Conservation (phyloP, 2,797 vertebrate species). For the Acanthiza pusilla region DNA sequence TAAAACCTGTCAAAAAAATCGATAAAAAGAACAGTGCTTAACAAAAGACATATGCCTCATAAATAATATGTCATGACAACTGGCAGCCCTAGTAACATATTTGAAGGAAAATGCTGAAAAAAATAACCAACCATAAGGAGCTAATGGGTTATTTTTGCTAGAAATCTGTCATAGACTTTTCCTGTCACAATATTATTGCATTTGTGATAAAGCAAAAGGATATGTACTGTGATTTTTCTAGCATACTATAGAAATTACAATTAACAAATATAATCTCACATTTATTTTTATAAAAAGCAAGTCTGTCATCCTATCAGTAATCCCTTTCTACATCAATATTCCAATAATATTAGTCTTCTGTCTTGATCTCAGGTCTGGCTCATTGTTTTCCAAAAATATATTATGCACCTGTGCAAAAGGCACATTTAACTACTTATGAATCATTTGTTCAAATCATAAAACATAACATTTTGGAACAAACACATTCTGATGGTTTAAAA, state of each 20-base stretch:
- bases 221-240: neutral
- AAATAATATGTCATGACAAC: slow-evolving; percentile 46
- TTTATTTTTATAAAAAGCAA: neutral
- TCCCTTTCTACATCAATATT: neutral
- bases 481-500: neutral
- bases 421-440: neutral
- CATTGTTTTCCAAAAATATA: neutral
- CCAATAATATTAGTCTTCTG: neutral
- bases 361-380: neutral
- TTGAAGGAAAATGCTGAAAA: slow-evolving; percentile 22
- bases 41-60: slow-evolving; percentile 54
- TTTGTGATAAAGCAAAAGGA: slow-evolving; percentile 6
- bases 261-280: neutral
- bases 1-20: slow-evolving; percentile 45
- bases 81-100: slow-evolving; percentile 3
- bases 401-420: neutral
- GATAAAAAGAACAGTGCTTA: slow-evolving; percentile 42
- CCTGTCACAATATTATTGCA: slow-evolving; percentile 53
- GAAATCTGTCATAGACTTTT: neutral
- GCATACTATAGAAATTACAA: neutral
- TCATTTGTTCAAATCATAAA: neutral
- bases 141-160: slow-evolving; percentile 43
- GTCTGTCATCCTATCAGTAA: neutral
- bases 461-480: neutral
- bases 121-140: slow-evolving; percentile 46